Evolutionary conservation across 1,140 invertebrate genomes (phyloP).

Genomic region (Heliothis subflexa): DNA sequence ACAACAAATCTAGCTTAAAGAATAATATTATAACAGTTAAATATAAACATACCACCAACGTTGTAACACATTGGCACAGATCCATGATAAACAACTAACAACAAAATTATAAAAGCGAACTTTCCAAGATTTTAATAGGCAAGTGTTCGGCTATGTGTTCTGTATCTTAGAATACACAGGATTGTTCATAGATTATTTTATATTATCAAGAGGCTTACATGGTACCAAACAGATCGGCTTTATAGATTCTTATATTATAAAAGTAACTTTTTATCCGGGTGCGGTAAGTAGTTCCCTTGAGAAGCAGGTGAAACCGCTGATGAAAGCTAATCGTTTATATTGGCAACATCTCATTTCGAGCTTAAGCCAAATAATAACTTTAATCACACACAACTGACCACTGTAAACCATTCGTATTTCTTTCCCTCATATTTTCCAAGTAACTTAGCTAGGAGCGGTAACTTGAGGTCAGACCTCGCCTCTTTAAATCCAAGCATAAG

Average conservation of each 20-base stretch:
- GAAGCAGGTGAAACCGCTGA: too few species aligned
- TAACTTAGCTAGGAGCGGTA: neutral
- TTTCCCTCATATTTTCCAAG: neutral
- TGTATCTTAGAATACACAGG: neutral
- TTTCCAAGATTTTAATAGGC: constrained; percentile 26
- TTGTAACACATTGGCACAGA: constrained; percentile 12
- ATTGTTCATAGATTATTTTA: neutral
- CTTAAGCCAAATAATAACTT: too few species aligned
- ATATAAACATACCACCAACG: neutral
- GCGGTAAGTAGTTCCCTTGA: too few species aligned
- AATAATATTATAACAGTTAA: constrained; percentile 4
- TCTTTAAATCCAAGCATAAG: constrained; percentile 10
- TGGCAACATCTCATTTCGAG: too few species aligned
- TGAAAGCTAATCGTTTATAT: too few species aligned
- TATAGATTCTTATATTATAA: too few species aligned
- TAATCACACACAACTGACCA: neutral
- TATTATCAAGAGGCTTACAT: too few species aligned
- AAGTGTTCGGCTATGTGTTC: neutral
- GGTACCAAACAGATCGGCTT: too few species aligned
- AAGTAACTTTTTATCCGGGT: too few species aligned
- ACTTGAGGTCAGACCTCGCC: constrained; percentile 6
- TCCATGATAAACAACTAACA: constrained; percentile 1
- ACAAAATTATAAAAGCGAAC: constrained; percentile 21
- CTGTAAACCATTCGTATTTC: neutral
- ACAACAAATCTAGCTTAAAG: neutral